Base-by-base conservation (phyloP, 2,888 invertebrate genomes). In the Lepeophtheirus nordmannii region DNA sequence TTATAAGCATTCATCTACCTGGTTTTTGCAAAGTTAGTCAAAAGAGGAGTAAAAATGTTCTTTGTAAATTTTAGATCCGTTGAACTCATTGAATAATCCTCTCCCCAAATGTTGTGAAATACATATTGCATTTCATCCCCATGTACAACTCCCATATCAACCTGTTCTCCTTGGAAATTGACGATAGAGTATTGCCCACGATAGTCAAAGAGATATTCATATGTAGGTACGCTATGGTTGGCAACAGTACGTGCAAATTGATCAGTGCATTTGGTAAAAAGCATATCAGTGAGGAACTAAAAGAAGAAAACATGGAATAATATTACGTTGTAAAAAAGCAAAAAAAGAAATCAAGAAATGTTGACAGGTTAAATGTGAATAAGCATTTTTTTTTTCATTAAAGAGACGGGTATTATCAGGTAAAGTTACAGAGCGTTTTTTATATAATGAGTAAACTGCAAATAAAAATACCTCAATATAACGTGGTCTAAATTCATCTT, bases 91-190 rank as follows among this genome's bases (percentile, higher is more conserved):
- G 68, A 66, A 39, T 67, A 68, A 17, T 69, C 69, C 64, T 72
- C 71, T 20, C 72, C 72, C 66, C 72, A 69, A 40, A 72, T 65
- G 61, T 71, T 67, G 40, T 69, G 70, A 67, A 72, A 72, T 40
- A 72, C 62, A 68, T 72, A 72, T 60, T 72, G 72, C 10, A 72
- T 68, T 64, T 71, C 70, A 67, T 72, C 72, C 10, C 71, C 71
- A 22, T 72, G 72, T 53, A 72, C 72, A 30, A 72, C 70, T 57
- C 69, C 72, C 72, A 68, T 46, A 65, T 69, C 53, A 65, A 62
- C 72, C 68, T 71, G 71, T 70, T 72, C 72, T 58, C 72, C 72
- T 53, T 72, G 70, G 53, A 72, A 69, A 60, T 70, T 69, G 69
- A 72, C 72, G 59, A 72, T 71, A 58, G 70, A 70, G 62, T 72